A percentile compares a stretch with the other conserved stretches of the same genome.
Evolutionary conservation across 2,113 vertebrate species (phyloP).

Genomic region (Urocynchramus pylzowi): DNA sequence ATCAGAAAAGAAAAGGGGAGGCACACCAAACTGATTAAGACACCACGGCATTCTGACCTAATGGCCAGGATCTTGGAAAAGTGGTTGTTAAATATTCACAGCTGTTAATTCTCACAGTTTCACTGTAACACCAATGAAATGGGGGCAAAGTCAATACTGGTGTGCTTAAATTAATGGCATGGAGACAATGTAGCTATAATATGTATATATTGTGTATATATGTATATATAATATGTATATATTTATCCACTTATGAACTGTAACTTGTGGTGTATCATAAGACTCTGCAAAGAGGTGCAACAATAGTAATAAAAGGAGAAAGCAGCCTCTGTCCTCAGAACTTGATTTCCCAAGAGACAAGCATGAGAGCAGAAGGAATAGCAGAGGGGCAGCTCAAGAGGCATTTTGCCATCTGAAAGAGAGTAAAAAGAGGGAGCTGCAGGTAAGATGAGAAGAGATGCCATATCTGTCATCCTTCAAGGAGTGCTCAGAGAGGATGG

Average conservation of each 20-base stretch:
- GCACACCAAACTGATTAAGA: conserved; percentile 55
- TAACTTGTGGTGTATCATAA: not conserved
- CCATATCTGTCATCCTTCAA: not conserved
- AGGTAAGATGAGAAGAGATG: not conserved
- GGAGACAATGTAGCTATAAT: not conserved
- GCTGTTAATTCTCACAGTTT: conserved; percentile 26
- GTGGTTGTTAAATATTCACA: conserved; percentile 44
- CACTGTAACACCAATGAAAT: not conserved
- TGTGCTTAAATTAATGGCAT: not conserved
- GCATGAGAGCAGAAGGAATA: not conserved
- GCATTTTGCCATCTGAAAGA: not conserved
- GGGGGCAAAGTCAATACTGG: not conserved
- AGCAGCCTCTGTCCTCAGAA: not conserved
- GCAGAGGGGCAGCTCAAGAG: not conserved
- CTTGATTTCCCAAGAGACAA: not conserved
- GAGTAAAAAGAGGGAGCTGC: not conserved
- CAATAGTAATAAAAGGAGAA: not conserved
- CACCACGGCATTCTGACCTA: conserved; percentile 25
- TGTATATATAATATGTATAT: no score
- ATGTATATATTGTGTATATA: no score
- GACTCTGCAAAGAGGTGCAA: not conserved
- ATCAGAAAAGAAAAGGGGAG: conserved; percentile 51
- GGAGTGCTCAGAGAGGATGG: not conserved
- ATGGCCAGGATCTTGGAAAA: conserved; percentile 52
- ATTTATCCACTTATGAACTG: not conserved